Percentiles rank a stretch among this genome's conserved stretches.
These are phyloP conservation scores for Sebastolobus altivelis DNA, from an alignment of 2,797 vertebrate species.

Conservation along the genomic window DNA sequence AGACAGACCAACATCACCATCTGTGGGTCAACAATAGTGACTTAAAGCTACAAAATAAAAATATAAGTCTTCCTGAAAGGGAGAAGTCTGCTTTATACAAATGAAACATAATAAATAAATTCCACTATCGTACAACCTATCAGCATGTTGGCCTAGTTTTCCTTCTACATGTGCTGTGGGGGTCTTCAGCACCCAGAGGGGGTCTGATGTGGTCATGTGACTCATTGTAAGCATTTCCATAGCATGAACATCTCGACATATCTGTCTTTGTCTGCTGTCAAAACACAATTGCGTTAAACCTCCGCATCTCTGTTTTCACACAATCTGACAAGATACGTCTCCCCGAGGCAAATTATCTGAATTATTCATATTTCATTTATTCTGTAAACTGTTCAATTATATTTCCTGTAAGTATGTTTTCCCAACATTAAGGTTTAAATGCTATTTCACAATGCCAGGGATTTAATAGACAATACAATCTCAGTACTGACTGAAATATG, in stretches of 20 bases:
- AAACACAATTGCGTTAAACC: constrained; percentile 1
- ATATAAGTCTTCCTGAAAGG: background rate
- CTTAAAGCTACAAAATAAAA: background rate
- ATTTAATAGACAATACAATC: background rate
- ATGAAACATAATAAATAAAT: background rate
- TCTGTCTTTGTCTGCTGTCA: constrained; percentile 38
- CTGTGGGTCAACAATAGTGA: background rate
- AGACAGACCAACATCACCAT: background rate
- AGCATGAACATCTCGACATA: constrained; percentile 10
- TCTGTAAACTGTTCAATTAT: background rate
- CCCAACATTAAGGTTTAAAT: background rate
- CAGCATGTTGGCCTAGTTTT: constrained; percentile 51
- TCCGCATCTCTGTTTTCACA: background rate
- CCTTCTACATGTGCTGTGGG: constrained; percentile 18
- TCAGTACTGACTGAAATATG: no score
- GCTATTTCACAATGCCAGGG: background rate
- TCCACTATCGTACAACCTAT: background rate
- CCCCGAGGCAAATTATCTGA: background rate
- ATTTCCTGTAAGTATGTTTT: background rate
- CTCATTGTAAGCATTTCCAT: constrained; percentile 26
- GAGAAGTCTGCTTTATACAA: background rate
- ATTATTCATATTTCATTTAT: background rate
- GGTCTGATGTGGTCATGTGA: constrained; percentile 41
- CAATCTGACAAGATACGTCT: background rate
- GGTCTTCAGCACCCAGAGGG: constrained; percentile 38